These are phyloP conservation scores for Euzetes globulus DNA, from an alignment of 2,888 invertebrate genomes.

Conservation along the genomic window DNA sequence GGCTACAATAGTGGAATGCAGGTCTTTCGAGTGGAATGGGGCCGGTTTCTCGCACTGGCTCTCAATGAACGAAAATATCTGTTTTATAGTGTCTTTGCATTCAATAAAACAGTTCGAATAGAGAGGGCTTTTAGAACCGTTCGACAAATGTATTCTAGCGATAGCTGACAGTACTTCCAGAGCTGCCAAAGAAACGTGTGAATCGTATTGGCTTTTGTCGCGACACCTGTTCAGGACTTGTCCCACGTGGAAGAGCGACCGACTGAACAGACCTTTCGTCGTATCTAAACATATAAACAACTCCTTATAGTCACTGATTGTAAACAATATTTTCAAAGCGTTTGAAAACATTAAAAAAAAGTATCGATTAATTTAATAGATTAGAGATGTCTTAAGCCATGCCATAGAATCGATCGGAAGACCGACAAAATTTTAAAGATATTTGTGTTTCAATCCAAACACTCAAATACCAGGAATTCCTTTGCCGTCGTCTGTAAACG, in stretches of 20 bases:
- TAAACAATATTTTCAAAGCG: not conserved
- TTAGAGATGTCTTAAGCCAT: not conserved
- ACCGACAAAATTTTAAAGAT: not conserved
- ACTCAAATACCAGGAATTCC: constrained; percentile 19
- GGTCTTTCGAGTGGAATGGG: constrained; percentile 83
- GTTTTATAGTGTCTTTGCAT: constrained; percentile 86
- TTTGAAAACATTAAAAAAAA: constrained; percentile 3
- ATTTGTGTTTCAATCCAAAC: not conserved
- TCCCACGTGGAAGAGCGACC: constrained; percentile 57
- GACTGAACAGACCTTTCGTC: constrained; percentile 77
- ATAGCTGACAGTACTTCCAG: constrained; percentile 82
- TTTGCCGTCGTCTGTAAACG: constrained; percentile 22
- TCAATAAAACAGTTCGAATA: constrained; percentile 50
- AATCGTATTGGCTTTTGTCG: constrained; percentile 56
- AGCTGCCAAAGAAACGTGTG: constrained; percentile 87
- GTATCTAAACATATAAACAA: constrained; percentile 60
- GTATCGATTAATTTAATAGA: not conserved
- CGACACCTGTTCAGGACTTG: constrained; percentile 19
- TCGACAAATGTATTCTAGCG: constrained; percentile 73
- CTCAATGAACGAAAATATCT: constrained; percentile 96
- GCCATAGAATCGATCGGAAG: not conserved
- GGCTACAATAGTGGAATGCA: constrained; percentile 77
- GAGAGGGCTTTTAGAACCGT: not conserved
- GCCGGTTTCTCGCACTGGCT: constrained; percentile 91
- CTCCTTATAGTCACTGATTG: too few species aligned